Base-by-base conservation (phyloP, 2,797 vertebrate species). In the Sebastes nivosus region DNA sequence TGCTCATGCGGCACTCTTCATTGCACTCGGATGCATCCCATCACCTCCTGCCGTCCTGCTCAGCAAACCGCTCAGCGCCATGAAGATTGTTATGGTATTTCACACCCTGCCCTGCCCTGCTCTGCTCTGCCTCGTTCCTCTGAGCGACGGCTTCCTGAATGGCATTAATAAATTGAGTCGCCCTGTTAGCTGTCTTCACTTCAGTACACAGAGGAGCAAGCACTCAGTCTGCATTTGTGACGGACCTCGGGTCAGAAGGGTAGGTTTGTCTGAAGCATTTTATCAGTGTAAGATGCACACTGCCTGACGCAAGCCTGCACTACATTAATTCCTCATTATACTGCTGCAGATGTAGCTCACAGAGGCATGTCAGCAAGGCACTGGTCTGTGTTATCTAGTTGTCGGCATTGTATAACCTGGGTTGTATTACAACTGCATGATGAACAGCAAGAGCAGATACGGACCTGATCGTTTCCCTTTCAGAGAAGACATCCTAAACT, bases 141-240 rank as follows among this genome's bases (percentile, higher is more conserved):
- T 94, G 93, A 92, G 89, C 82, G 92, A 94, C 92, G 91, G 91
- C 87, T 77, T 83, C 81, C 77, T 81, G 91, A 92, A 94, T 92
- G 90, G 84, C 82, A 88, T 89, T 94, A 95, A 95, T 93, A 92
- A 92, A 90, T 76, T 76, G 82, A 88, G 77, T 70, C 22, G 29
- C 80, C 72, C 88, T 36, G 81, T 84, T 89, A 77, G 87, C 77
- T 4, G 74, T 82, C 87, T 89, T 77, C 78, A 84, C 83, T 84
- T 77, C 78, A 79, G 73, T 67, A 87, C 79, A 89, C 86, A 75
- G 85, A 67, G 83, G 68, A 84, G 79, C 67, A 74, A 61, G 69
- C 74, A 65, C 74, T 72, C 77, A 54, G 66, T 63, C 36, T 16
- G 70, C 80, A 81, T 82, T 84, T 64, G 83, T 76, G 24, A 81